Evolutionary conservation across 2,888 invertebrate species (phyloP).

Genomic region (Argyresthia goedartella): DNA sequence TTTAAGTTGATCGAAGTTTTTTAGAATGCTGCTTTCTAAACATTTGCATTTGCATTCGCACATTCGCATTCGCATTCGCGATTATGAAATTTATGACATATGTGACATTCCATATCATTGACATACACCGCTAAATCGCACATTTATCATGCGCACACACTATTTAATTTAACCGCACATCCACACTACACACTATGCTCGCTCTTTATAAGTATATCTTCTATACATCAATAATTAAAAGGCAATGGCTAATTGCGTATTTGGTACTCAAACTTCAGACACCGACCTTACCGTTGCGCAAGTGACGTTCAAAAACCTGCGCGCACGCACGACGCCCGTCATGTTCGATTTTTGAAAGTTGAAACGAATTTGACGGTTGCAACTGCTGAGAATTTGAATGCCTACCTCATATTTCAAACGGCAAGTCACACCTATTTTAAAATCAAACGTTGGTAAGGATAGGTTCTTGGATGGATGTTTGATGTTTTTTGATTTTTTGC

Average conservation of each 20-base stretch:
- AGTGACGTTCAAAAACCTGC: neutral
- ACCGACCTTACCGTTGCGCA: constrained; percentile 5
- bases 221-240: constrained; percentile 3
- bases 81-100: too few relatives aligned
- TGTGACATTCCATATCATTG: too few relatives aligned
- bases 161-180: neutral
- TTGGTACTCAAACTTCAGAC: constrained; percentile 2
- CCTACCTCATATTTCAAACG: neutral
- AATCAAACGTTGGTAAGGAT: too few relatives aligned
- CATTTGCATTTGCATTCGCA: too few relatives aligned
- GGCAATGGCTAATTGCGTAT: constrained; percentile 8
- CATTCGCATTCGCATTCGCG: too few relatives aligned
- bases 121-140: neutral
- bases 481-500: too few relatives aligned
- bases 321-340: neutral
- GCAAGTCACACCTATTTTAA: neutral
- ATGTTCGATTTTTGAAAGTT: neutral
- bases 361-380: neutral
- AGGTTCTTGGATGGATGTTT: too few relatives aligned
- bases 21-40: too few relatives aligned
- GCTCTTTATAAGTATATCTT: neutral
- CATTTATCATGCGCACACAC: neutral
- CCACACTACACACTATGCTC: neutral
- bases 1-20: too few relatives aligned
- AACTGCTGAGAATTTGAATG: neutral